Conservation (phyloP, 2,113 vertebrate species). For the Cebus imitator region DNA sequence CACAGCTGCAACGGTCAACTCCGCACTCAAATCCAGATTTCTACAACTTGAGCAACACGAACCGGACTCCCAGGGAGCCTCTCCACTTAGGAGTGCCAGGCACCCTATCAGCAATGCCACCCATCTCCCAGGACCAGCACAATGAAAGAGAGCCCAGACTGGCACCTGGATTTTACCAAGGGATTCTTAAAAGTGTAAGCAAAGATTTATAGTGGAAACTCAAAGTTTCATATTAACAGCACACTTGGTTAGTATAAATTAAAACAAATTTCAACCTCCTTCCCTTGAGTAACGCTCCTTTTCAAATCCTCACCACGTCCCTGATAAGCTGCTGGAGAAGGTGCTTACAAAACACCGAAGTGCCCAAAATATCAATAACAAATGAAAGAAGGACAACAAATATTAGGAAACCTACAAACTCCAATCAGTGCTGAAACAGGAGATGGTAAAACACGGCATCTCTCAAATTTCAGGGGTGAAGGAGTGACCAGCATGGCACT, state of each 20-base stretch:
- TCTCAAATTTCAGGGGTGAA: not conserved
- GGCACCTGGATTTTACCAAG: not conserved
- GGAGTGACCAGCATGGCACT: not conserved
- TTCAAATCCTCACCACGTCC: not conserved
- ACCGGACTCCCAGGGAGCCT: not conserved
- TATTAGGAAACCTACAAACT: not conserved
- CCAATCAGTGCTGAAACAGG: not conserved
- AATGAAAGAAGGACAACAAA: not conserved
- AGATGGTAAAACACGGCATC: accelerated
- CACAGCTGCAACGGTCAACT: not conserved
- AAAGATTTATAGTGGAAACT: not conserved
- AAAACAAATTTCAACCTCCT: not conserved
- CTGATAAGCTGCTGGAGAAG: not conserved
- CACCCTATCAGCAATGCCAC: accelerated
- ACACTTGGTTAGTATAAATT: not conserved
- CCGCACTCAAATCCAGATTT: accelerated
- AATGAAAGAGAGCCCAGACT: not conserved
- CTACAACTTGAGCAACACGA: not conserved
- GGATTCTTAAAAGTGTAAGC: not conserved
- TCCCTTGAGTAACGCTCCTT: not conserved
- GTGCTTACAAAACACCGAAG: not conserved
- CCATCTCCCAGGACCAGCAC: not conserved
- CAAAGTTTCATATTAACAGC: not conserved
- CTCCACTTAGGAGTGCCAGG: not conserved
- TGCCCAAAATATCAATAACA: not conserved